Conservation (phyloP, 2,888 invertebrate species). For the Adineta ricciae region DNA sequence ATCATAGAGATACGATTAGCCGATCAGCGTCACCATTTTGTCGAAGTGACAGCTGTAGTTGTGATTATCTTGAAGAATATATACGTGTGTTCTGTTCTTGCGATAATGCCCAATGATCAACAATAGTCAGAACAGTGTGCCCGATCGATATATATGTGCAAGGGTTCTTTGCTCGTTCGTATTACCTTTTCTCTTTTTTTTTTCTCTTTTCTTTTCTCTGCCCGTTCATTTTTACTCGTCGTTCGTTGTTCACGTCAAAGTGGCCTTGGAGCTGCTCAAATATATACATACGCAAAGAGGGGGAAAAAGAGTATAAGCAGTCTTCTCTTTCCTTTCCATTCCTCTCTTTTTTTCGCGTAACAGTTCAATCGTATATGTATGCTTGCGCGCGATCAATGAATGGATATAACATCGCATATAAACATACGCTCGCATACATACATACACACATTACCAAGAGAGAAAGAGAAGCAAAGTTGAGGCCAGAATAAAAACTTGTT, state of each 20-base stretch:
- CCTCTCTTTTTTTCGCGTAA: slow-evolving; percentile 12
- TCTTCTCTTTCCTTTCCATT: neutral
- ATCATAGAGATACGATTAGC: neutral
- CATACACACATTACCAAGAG: neutral
- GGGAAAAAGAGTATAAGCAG: neutral
- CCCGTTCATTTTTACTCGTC: neutral
- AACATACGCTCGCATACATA: neutral
- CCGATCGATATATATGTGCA: neutral
- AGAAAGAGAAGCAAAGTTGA: neutral
- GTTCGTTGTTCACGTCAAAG: neutral
- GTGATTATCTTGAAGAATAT: neutral
- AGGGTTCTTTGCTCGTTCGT: neutral
- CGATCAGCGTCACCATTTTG: neutral
- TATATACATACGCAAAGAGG: neutral
- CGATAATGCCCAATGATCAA: slow-evolving; percentile 5
- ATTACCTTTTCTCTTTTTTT: neutral
- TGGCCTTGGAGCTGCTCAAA: slow-evolving; percentile 11
- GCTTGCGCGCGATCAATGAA: neutral
- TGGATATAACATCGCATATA: neutral
- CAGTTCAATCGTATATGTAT: neutral
- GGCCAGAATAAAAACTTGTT: neutral
- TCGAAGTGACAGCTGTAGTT: neutral
- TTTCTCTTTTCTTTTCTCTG: neutral
- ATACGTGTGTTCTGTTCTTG: neutral
- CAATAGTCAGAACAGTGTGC: slow-evolving; percentile 9